phyloP scores from a whole-genome alignment of 37 sponge, comb jelly and placozoan genomes.

The Eunapius fragilis region DNA sequence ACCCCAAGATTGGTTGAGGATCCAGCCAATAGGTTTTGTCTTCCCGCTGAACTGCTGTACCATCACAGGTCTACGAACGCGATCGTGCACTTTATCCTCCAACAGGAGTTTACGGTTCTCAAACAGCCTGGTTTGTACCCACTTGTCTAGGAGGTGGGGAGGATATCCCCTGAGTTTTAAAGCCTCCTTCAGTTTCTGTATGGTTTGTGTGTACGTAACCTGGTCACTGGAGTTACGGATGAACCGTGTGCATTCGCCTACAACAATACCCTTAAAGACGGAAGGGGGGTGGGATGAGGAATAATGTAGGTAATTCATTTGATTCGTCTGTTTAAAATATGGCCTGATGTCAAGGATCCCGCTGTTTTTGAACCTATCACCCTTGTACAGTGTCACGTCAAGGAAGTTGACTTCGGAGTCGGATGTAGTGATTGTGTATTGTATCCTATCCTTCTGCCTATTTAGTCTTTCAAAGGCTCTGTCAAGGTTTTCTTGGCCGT shows the following conservation, averaged over 20 bases:
- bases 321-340: not conserved
- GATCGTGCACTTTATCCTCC: too few species aligned
- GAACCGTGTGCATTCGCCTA: too few species aligned
- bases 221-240: not conserved
- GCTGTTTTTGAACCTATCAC: not conserved
- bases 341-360: not conserved
- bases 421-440: not conserved
- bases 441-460: not conserved
- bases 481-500: not conserved
- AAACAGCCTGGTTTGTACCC: not conserved
- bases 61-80: too few species aligned
- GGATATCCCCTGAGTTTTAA: conserved; percentile 1
- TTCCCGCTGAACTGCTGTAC: too few species aligned
- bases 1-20: too few species aligned
- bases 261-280: too few species aligned
- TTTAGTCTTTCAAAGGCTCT: not conserved
- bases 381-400: conserved; percentile 6
- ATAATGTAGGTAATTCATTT: too few species aligned
- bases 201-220: not conserved
- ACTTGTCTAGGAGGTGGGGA: too few species aligned
- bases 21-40: too few species aligned
- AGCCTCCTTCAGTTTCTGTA: not conserved
- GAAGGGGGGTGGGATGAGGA: too few species aligned
- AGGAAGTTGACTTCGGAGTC: not conserved
- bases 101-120: not conserved